Evolutionary conservation across 2,888 invertebrate genomes (phyloP), one percentile per base, ranked within the genome.

Genomic region (Coelinius sp.): DNA sequence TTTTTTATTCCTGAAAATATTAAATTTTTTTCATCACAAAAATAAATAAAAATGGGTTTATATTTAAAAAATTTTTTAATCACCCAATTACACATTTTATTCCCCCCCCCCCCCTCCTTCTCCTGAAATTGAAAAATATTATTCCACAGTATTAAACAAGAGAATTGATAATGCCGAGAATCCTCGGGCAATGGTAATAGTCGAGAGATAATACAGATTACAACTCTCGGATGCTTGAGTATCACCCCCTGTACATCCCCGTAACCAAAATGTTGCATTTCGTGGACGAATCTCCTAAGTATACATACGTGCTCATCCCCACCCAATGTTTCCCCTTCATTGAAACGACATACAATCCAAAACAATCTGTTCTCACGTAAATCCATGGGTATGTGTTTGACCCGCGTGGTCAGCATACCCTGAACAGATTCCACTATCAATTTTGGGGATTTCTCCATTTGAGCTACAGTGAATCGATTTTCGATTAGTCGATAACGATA

Each of bases 141-240:
- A 83, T 80, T 81, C 80, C 71, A 80, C 74, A 74, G 79, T 80
- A 83, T 81, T 41, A 73, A 74, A 35, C 78, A 71, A 74, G 73
- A 79, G 80, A 83, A 85, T 84, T 83, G 83, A 85, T 82, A 83
- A 82, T 84, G 84, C 85, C 80, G 79, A 76, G 78, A 77, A 79
- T 79, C 80, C 83, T 80, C 81, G 81, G 82, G 82, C 83, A 80
- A 80, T 81, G 83, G 83, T 85, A 84, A 86, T 86, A 85, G 85
- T 84, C 80, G 78, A 77, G 82, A 84, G 86, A 86, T 86, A 85
- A 86, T 86, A 86, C 84, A 85, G 86, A 86, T 86, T 86, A 86
- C 80, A 80, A 80, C 79, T 79, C 20, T 79, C 20, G 49, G 20
- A 14, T 49, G 31, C 62, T 27, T 4, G 22, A 59, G 20, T 38